Base-by-base conservation (phyloP, 2,797 vertebrate species). In the Mus minutoides region DNA sequence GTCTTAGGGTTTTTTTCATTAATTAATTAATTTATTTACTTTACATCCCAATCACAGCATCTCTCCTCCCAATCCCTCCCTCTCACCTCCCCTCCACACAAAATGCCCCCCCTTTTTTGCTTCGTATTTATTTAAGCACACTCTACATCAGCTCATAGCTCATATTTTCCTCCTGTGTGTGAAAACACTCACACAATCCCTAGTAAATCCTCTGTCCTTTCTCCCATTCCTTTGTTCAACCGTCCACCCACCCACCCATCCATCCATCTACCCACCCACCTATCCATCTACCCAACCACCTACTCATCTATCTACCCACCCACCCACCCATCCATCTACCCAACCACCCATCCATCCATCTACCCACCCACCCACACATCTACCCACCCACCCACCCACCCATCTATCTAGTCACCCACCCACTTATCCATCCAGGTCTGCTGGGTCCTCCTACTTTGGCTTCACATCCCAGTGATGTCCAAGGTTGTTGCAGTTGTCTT, bases 341-440 rank as follows among this genome's bases (percentile, higher is more conserved):
- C 19, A 83, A 1, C 56, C 11, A 29, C 0, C 6, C 77, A 29
- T 40, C 69, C 37, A 29, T 6, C 73, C 22, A 76, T 17, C 40
- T 43, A 26, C 2, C 73, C n/a, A 22, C 22, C 22, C 10, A 14
- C 12, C 73, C 22, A 43, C 17, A 37, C 71, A 24, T 2, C 75
- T 6, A 3, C 1, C 75, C 13, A 8, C 3, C 11, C 75, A 31
- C 0, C 46, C 14, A 21, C 0, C 76, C 46, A 16, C 4, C 19
- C 10, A 40, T 26, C 76, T 3, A 11, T 0, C 8, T 12, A 31
- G 22, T 26, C 26, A 22, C 17, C 40, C 62, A n/a, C 14, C 67
- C 34, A 71, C 6, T 4, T 43, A 46, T 29, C 24, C 24, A 46
- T 16, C 24, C 43, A 54, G 24, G 43, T 75, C 69, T 54, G 1